Conservation (phyloP, 2,888 invertebrate genomes). For the Thera britannica region DNA sequence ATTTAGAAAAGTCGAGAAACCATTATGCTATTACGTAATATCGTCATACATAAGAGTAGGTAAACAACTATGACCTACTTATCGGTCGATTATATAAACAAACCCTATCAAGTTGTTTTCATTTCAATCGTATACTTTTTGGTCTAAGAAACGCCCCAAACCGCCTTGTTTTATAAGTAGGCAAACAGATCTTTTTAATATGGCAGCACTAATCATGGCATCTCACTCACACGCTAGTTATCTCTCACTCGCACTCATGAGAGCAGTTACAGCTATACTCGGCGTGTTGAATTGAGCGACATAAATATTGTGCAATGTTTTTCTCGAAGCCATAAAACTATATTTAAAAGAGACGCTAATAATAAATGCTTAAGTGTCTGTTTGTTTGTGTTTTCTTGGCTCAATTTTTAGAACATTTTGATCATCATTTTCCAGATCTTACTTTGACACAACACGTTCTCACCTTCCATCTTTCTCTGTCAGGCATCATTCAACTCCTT, state of each 20-base stretch:
- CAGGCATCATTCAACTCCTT: too few species aligned
- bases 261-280: background rate
- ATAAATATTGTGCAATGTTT: background rate
- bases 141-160: background rate
- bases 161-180: too few species aligned
- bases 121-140: background rate
- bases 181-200: too few species aligned
- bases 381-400: background rate
- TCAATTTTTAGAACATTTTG: too few species aligned
- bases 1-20: background rate
- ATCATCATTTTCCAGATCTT: too few species aligned
- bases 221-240: too few species aligned
- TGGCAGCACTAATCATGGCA: too few species aligned
- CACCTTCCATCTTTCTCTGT: too few species aligned
- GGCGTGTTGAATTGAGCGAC: background rate
- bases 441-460: too few species aligned
- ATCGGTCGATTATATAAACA: slow-evolving; percentile 2
- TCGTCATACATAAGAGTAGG: background rate
- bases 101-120: background rate
- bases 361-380: background rate
- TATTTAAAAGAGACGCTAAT: background rate
- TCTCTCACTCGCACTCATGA: too few species aligned
- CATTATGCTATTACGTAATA: background rate
- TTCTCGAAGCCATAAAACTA: background rate
- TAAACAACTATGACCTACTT: slow-evolving; percentile 2